Evolutionary conservation across 2,113 vertebrate species (phyloP).

Genomic region (Dipodomys stephensi): DNA sequence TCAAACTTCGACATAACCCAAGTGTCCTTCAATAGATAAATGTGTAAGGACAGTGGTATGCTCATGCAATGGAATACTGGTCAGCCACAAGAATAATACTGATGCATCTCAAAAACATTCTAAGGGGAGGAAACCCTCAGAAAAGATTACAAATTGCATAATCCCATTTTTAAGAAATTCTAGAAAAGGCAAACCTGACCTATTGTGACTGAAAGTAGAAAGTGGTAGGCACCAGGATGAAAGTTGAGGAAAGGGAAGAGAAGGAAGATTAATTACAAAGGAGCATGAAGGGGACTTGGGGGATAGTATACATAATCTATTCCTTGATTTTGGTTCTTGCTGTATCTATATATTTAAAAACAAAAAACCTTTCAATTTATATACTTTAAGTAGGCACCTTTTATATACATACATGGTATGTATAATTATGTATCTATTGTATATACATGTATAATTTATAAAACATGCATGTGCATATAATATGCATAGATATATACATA

Average conservation of each 20-base stretch:
- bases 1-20: not conserved
- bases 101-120: slow-evolving; percentile 5
- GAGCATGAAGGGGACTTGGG: not conserved
- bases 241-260: not conserved
- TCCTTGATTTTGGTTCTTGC: not conserved
- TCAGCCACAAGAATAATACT: not conserved
- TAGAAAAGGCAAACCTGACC: not conserved
- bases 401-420: not conserved
- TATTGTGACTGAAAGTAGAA: not conserved
- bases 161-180: slow-evolving; percentile 18
- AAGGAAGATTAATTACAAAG: not conserved
- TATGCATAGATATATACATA: not conserved
- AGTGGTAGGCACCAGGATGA: not conserved
- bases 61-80: not conserved
- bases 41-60: not conserved
- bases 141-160: not conserved
- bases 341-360: not conserved
- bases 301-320: not conserved
- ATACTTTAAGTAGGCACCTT: slow-evolving; percentile 19
- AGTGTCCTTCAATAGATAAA: not conserved
- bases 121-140: not conserved
- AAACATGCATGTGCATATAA: not conserved
- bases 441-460: slow-evolving; percentile 5
- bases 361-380: slow-evolving; percentile 15
- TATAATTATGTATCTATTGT: no score